Evolutionary conservation across 2,113 vertebrate genomes (phyloP), one percentile per base, ranked within the genome.

Genomic region (Callaeas wilsoni): DNA sequence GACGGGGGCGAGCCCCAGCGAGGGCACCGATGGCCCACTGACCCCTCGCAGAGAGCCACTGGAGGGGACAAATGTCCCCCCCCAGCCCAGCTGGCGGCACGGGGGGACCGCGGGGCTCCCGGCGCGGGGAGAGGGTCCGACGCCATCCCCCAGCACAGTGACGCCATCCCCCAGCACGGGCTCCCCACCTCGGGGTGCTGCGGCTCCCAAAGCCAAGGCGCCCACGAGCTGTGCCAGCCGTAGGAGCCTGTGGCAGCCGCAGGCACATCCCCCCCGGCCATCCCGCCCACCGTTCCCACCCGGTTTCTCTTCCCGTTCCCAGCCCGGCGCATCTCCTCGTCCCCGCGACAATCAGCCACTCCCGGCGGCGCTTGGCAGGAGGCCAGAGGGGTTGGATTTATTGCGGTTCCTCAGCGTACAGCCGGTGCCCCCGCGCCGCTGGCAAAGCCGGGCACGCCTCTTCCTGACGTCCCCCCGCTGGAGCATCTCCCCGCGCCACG

Each of bases 341-440:
- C 35, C 46, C 87, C 14, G 49, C 57, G 2, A 30, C 73, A 79
- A 57, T 37, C 2, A 94, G 89, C 16, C 20, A 30, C 46, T 69
- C 41, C 56, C 62, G 55, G 80, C 16, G 10, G 69, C 29, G 11
- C 71, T 25, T 44, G 85, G 89, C 89, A 90, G 84, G 87, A 94
- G 93, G 59, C 83, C 83, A 25, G 4, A 52, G 84, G 82, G 84
- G n/a, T 20, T 20, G 87, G 75, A 5, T 96, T 96, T 96, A 94
- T 96, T 94, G 93, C 5, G 18, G 68, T 68, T 89, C 20, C 35
- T 82, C 59, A 41, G 59, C 4, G 44, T 84, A 94, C 95, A 87
- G 91, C 91, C 37, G 11, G 29, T 63, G 74, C 37, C 35, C 9
- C 88, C 10, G 13, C 14, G 42, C 69, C 22, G 4, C 56, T 20